Evolutionary conservation across 2,113 vertebrate genomes (phyloP), one percentile per base, ranked within the genome.

Genomic region (Salminus brasiliensis): DNA sequence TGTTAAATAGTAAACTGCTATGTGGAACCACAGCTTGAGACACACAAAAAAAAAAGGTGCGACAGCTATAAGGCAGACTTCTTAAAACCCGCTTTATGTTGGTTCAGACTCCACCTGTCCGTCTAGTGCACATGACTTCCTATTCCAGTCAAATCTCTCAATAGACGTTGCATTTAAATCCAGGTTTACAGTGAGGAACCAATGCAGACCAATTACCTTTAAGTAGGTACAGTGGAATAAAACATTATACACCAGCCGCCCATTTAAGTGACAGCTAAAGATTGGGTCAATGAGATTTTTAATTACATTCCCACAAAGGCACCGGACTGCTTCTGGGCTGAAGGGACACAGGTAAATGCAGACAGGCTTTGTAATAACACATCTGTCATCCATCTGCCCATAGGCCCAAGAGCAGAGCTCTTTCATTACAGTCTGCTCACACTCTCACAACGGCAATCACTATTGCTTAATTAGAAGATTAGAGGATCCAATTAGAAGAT

Each of bases 401-500:
- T 66, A 74, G 60, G 71, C 83, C 74, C 80, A 72, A 80, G 53
- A 74, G 76, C 77, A 39, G 82, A 23, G 39, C 86, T 69, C 75
- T 87, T 74, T 79, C 76, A 47, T 85, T 85, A 80, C 85, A 90
- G 85, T 89, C 87, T 88, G 85, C 78, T 82, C 83, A 78, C 79
- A 71, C 59, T 52, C 60, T 88, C 88, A 72, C 85, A 87, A 80
- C 73, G 76, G 76, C 88, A 89, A 91, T 89, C 89, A 80, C 88
- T 84, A 86, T 86, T 87, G 88, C 90, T 91, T 91, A 89, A 93
- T 91, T 93, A 93, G 87, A 89, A 90, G 91, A 93, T 92, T 91
- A 91, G 87, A 77, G 91, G 89, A 93, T 92, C 92, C 89, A 91
- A 92, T 93, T 93, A 93, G 88, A 71, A 91, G 92, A 92, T 93